phyloP scores from a whole-genome alignment of 2,888 invertebrate species.

The Shargacucullia verbasci region DNA sequence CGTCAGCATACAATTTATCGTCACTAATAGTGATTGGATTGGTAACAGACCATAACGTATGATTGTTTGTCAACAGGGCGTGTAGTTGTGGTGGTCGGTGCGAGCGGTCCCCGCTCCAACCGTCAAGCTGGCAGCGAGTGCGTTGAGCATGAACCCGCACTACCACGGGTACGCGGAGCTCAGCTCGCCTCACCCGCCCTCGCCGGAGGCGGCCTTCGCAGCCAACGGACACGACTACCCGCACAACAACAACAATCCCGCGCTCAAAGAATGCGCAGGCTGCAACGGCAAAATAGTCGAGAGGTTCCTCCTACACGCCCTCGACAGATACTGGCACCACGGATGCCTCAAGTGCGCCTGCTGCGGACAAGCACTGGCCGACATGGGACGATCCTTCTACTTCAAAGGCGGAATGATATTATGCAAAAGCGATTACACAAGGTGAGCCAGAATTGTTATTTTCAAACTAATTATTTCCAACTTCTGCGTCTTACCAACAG shows the following conservation, averaged over 20 bases:
- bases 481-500: slow-evolving; percentile 54
- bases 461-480: slow-evolving; percentile 57
- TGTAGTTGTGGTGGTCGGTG: slow-evolving; percentile 86
- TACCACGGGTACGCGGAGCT: slow-evolving; percentile 96
- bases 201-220: slow-evolving; percentile 92
- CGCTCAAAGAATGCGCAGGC: slow-evolving; percentile 95
- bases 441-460: slow-evolving; percentile 89
- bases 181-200: slow-evolving; percentile 93
- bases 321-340: slow-evolving; percentile 99
- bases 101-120: slow-evolving; percentile 89
- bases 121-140: slow-evolving; percentile 96
- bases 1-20: too few species aligned
- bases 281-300: slow-evolving; percentile 98
- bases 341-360: slow-evolving; percentile 97
- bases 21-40: background rate
- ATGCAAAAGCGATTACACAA: slow-evolving; percentile 98
- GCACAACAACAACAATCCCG: slow-evolving; percentile 89
- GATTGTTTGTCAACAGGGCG: slow-evolving; percentile 78
- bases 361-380: slow-evolving; percentile 96
- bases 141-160: slow-evolving; percentile 97
- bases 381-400: slow-evolving; percentile 97
- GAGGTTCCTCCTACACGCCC: slow-evolving; percentile 96
- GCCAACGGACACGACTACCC: slow-evolving; percentile 90
- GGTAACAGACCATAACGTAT: slow-evolving; percentile 3
- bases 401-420: slow-evolving; percentile 98